Evolutionary conservation across 2,113 vertebrate genomes (phyloP), one percentile per base, ranked within the genome.

Genomic region (Desmodus rotundus): DNA sequence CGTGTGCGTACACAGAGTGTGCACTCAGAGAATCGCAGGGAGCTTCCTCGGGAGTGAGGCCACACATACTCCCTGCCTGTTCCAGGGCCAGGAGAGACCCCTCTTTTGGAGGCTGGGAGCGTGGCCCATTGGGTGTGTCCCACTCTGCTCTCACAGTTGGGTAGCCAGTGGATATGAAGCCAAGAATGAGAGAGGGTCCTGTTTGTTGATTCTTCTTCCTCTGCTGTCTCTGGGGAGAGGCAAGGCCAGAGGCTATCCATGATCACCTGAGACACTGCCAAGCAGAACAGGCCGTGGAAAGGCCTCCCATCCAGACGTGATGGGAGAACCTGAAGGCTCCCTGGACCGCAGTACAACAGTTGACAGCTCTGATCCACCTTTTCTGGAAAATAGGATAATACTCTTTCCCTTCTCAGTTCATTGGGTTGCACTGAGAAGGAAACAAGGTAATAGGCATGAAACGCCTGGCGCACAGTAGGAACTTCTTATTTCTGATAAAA

Each of bases 261-360:
- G 1, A 24, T 10, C 72, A 2, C 33, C 22, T 7, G 50, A 76
- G 50, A 81, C 56, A 22, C 1, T 1, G 14, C 63, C 77, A 67
- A 54, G 26, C 20, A 54, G 31, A 54, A 26, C 73, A 54, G 81
- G 33, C 3, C 20, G 7, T 50, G 24, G n/a, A 22, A 68, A 84
- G 17, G 0, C 19, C 43, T 76, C 50, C 15, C 17, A 61, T 20
- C 3, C 63, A 72, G 45, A 52, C 11, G 12, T 2, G 3, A 1
- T 5, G 1, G 56, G n/a, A 38, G 63, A 38, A 85, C 2, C 13
- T 17, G 43, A 47, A 61, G 5, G 52, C 7, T 16, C 20, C 65
- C 31, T 7, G 28, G 0, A 13, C 38, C 11, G 14, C 5, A 38
- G 0, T 76, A 19, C 15, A 41, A 16, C 58, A 3, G 12, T 10